These are phyloP conservation scores for Sycophila texana DNA, from an alignment of 2,888 invertebrate genomes.

Conservation along the genomic window DNA sequence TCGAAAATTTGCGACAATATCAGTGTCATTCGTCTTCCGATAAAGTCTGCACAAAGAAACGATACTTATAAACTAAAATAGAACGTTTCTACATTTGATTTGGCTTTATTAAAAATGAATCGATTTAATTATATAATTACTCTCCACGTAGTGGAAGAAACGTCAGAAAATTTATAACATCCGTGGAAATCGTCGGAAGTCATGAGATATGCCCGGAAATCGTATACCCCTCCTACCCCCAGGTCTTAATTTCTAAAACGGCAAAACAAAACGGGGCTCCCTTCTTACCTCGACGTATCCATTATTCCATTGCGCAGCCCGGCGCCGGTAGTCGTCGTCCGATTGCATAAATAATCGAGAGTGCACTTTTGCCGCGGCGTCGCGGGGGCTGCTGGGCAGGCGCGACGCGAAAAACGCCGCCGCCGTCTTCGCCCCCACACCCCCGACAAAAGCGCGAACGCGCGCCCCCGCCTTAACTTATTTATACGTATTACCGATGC, in stretches of 20 bases:
- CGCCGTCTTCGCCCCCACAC: background rate
- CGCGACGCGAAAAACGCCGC: conserved; percentile 12
- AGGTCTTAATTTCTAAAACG: background rate
- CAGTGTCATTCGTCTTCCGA: too few species aligned
- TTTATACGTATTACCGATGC: conserved; percentile 62
- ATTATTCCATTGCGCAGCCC: conserved; percentile 49
- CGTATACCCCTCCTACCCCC: too few species aligned
- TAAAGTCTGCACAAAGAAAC: too few species aligned
- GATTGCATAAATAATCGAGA: conserved; percentile 52
- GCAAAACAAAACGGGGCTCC: background rate
- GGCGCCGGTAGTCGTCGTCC: conserved; percentile 7
- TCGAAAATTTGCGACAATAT: too few species aligned
- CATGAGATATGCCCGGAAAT: background rate
- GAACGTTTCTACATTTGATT: too few species aligned
- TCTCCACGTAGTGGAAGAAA: too few species aligned
- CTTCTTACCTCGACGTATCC: conserved; percentile 33
- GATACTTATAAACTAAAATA: too few species aligned
- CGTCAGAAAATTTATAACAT: too few species aligned
- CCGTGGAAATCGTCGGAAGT: too few species aligned
- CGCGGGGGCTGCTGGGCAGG: background rate
- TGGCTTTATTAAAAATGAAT: too few species aligned
- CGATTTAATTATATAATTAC: too few species aligned
- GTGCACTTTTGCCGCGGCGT: conserved; percentile 47
- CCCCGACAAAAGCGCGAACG: background rate
- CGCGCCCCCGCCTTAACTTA: conserved; percentile 53